Evolutionary conservation across 1,140 invertebrate species (phyloP).

Genomic region (Ericerus pela): DNA sequence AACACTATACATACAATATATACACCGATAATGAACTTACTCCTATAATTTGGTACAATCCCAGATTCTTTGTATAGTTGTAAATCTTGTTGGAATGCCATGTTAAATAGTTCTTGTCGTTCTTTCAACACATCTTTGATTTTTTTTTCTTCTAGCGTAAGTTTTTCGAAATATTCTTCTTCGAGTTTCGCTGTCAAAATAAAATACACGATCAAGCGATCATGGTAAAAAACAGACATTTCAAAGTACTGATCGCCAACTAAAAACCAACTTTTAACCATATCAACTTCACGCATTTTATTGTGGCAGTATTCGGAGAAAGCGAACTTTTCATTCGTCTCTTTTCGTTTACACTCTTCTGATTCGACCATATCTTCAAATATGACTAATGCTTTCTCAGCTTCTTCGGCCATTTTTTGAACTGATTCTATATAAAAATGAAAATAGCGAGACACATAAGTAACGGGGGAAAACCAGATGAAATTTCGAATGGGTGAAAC

Average conservation of each 20-base stretch:
- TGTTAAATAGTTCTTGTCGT: background rate
- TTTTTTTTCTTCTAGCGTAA: background rate
- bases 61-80: slow-evolving; percentile 1
- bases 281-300: background rate
- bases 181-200: background rate
- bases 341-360: background rate
- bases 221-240: background rate
- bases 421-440: background rate
- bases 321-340: background rate
- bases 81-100: background rate
- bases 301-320: background rate
- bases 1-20: too few species aligned
- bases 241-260: background rate
- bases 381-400: background rate
- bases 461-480: background rate
- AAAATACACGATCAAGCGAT: background rate
- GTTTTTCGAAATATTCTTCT: background rate
- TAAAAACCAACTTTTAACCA: background rate
- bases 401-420: background rate
- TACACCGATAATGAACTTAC: too few species aligned
- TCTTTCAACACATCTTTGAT: background rate
- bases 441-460: background rate
- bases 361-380: slow-evolving; percentile 3
- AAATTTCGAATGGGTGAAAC: background rate
- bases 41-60: background rate